These are phyloP conservation scores for Thryonomys swinderianus DNA, from an alignment of 2,113 vertebrate genomes.

Conservation along the genomic window DNA sequence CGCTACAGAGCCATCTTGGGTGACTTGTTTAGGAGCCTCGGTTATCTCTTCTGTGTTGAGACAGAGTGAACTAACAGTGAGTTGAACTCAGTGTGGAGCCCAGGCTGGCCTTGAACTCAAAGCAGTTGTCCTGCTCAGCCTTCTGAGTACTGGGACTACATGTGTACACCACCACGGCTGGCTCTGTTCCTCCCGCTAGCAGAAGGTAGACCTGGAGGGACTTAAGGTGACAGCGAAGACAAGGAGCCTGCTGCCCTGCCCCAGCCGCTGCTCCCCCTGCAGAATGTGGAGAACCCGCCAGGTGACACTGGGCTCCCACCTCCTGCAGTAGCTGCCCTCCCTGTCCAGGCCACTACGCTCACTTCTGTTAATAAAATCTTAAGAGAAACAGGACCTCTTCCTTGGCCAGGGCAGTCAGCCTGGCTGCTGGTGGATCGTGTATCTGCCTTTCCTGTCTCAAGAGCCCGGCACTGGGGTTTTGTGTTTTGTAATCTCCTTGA, in stretches of 20 bases:
- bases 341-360: neutral
- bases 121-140: neutral
- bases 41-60: neutral
- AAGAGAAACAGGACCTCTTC: neutral
- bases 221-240: neutral
- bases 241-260: neutral
- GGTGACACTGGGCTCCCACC: neutral
- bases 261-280: rapidly evolving
- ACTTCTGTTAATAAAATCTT: neutral
- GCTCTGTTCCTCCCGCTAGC: neutral
- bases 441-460: conserved; percentile 11
- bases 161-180: neutral
- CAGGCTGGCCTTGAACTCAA: neutral
- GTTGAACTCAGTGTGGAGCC: neutral
- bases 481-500: conserved; percentile 33
- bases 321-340: neutral
- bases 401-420: neutral
- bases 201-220: neutral
- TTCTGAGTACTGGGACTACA: neutral
- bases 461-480: neutral
- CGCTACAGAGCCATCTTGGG: neutral
- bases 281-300: neutral
- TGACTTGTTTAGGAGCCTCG: neutral
- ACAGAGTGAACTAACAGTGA: neutral
- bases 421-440: neutral